phyloP scores from a whole-genome alignment of 2,113 vertebrate species.

The Strix uralensis region DNA sequence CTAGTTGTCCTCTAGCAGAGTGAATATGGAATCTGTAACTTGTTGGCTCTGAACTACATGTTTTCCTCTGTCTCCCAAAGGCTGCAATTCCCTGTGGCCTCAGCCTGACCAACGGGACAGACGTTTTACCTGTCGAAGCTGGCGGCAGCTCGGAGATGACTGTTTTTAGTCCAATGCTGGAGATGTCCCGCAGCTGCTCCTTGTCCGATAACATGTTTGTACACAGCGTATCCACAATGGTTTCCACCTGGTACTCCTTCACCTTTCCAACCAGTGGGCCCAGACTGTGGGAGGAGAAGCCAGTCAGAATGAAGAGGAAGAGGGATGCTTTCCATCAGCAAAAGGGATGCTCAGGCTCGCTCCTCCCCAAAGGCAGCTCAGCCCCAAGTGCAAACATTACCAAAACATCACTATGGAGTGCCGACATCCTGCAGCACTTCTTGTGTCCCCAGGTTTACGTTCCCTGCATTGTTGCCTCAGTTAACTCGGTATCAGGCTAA shows the following conservation, averaged over 20 bases:
- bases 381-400: neutral
- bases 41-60: neutral
- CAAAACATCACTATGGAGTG: neutral
- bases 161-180: conserved; percentile 93
- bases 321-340: neutral
- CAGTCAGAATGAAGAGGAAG: neutral
- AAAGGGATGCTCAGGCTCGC: neutral
- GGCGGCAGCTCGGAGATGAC: conserved; percentile 88
- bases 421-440: rapidly evolving
- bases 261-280: conserved; percentile 93
- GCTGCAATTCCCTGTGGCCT: neutral
- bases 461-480: neutral
- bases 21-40: neutral
- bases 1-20: neutral
- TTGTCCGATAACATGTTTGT: conserved; percentile 93
- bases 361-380: neutral
- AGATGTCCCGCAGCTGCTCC: conserved; percentile 92
- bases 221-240: conserved; percentile 90
- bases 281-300: conserved; percentile 71
- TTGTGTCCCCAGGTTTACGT: neutral
- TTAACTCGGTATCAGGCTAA: neutral
- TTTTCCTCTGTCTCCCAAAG: neutral
- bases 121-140: conserved; percentile 79
- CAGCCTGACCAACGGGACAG: neutral
- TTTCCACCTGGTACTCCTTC: conserved; percentile 96